A percentile compares a stretch with the other conserved stretches of the same genome.
Evolutionary conservation across 1,140 invertebrate species (phyloP).

Genomic region (Lepidostoma basale): DNA sequence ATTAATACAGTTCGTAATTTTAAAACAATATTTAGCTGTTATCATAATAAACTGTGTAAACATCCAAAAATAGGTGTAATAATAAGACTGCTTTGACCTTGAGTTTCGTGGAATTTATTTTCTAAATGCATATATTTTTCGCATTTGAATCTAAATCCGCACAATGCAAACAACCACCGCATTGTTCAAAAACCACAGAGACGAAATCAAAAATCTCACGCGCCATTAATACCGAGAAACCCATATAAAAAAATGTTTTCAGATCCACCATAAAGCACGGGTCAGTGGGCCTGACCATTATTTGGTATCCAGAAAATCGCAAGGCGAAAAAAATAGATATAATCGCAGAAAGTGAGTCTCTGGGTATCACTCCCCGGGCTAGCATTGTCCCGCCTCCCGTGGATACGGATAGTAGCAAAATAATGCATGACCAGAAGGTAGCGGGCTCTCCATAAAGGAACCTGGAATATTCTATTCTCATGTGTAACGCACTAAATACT

Average conservation of each 20-base stretch:
- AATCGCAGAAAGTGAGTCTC: constrained; percentile 37
- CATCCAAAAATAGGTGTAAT: too few relatives aligned
- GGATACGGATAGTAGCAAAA: not conserved
- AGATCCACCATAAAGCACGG: constrained; percentile 37
- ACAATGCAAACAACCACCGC: constrained; percentile 1
- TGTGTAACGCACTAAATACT: constrained; percentile 41
- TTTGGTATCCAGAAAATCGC: constrained; percentile 5
- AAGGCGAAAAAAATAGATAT: constrained; percentile 16
- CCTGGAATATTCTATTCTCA: constrained; percentile 20
- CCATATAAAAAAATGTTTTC: constrained; percentile 28
- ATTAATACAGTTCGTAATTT: too few relatives aligned
- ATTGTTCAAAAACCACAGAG: constrained; percentile 20
- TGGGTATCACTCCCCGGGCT: constrained; percentile 30
- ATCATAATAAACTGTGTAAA: too few relatives aligned
- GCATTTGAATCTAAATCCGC: not conserved
- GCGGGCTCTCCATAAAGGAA: not conserved
- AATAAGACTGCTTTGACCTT: too few relatives aligned
- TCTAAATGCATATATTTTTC: not conserved
- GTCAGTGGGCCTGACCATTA: constrained; percentile 28
- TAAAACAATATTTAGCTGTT: too few relatives aligned
- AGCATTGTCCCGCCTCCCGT: constrained; percentile 14
- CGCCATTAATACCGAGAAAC: constrained; percentile 23
- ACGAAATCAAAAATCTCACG: constrained; percentile 16
- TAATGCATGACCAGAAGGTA: not conserved
- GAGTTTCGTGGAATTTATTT: too few relatives aligned